A percentile compares a stretch with the other conserved stretches of the same genome.
Conservation (phyloP, 2,113 vertebrate species). For the Platycercus adscitus region DNA sequence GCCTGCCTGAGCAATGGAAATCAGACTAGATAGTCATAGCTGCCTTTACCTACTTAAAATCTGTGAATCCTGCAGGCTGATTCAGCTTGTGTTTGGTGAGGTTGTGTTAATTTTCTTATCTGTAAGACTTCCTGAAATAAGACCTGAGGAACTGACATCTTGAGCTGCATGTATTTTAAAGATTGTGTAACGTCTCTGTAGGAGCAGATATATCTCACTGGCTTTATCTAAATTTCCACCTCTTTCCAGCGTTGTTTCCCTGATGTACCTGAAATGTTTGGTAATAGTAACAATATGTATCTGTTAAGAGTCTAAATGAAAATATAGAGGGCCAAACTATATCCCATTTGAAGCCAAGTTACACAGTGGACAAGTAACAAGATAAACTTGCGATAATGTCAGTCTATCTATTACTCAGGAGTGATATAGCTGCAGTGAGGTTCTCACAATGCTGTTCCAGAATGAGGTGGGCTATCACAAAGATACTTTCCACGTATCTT, state of each 20-base stretch:
- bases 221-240: neutral
- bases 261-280: neutral
- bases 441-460: neutral
- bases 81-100: neutral
- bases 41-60: neutral
- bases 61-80: neutral
- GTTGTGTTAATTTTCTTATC: neutral
- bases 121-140: neutral
- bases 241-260: neutral
- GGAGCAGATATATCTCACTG: neutral
- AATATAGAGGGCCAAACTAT: neutral
- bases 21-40: neutral
- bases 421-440: neutral
- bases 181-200: neutral
- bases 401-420: rapidly evolving
- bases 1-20: slow-evolving; percentile 14
- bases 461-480: neutral
- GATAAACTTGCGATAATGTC: neutral
- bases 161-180: neutral
- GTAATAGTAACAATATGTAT: neutral
- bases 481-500: neutral
- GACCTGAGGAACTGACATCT: neutral
- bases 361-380: neutral
- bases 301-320: neutral
- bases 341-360: neutral